A percentile compares a stretch with the other conserved stretches of the same genome.
These are phyloP conservation scores for Cyrtodaria siliqua DNA, from an alignment of 2,888 invertebrate species.

Conservation along the genomic window DNA sequence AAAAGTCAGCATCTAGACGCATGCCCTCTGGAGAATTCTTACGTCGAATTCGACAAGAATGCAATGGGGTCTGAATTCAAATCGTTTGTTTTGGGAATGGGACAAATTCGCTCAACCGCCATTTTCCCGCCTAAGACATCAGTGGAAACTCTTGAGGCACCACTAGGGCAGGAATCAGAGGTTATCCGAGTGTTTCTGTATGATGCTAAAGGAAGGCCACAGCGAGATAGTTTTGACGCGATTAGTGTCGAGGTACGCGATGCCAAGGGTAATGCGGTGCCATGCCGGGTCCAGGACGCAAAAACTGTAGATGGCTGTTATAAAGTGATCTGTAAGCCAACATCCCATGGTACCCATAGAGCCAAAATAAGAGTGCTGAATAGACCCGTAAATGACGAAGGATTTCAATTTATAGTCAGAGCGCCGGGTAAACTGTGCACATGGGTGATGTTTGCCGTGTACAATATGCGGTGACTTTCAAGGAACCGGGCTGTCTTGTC, in stretches of 20 bases:
- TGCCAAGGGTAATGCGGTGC: constrained; percentile 58
- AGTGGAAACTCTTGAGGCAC: constrained; percentile 67
- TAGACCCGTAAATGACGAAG: constrained; percentile 65
- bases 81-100: constrained; percentile 63
- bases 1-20: constrained; percentile 62
- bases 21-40: constrained; percentile 68
- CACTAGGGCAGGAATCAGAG: constrained; percentile 63
- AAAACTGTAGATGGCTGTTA: constrained; percentile 70
- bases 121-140: constrained; percentile 71
- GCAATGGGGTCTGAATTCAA: constrained; percentile 67
- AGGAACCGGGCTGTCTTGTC: no score
- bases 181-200: constrained; percentile 67
- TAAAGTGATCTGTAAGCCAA: constrained; percentile 62
- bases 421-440: constrained; percentile 61
- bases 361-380: constrained; percentile 61
- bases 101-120: constrained; percentile 66
- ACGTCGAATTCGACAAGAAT: constrained; percentile 64
- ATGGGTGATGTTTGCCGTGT: no score
- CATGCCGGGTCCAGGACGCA: constrained; percentile 60
- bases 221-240: constrained; percentile 66
- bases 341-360: constrained; percentile 57
- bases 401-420: constrained; percentile 62
- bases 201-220: constrained; percentile 66
- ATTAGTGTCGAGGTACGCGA: constrained; percentile 66
- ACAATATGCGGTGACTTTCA: no score